Evolutionary conservation across 2,888 invertebrate species (phyloP), one percentile per base, ranked within the genome.

Genomic region (Pollenia amentaria): DNA sequence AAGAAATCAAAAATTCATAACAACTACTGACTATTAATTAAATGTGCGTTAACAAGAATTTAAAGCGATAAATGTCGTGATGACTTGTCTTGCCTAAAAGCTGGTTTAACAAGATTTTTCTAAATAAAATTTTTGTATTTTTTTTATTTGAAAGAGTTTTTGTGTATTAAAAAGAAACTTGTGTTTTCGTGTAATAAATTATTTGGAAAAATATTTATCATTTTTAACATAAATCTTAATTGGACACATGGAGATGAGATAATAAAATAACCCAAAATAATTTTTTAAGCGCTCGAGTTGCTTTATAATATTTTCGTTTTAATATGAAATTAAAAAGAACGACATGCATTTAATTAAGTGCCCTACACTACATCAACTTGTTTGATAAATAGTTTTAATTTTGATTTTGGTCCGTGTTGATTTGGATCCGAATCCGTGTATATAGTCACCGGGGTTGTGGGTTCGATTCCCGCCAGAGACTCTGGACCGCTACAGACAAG

Each of bases 141-240:
- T 53, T 44, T 53, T 65, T 44, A 40, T 57, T 78, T 46, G 48
- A 40, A 14, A 46, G 44, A 29, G 18, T 69, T 60, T 60, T 48
- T 29, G 14, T 8, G 9, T 69, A 12, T 57, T n/a, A 11, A 10
- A 60, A 60, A 40, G 21, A 44, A 82, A 51, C 55, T 60, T 75
- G 42, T 76, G 29, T 79, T 40, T 79, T 65, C 21, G 40, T 46
- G 40, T 78, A n/a, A 70, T 86, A 82, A 87, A 87, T 87, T 84
- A 83, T 46, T 69, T 18, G 29, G 6, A 40, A 48, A 69, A 69
- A 73, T 86, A 62, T 62, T 83, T 87, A 84, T 87, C 80, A 77
- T 87, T 76, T 84, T 62, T 57, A 80, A 67, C 84, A 87, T 87
- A 87, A 87, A 87, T 87, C 84, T 87, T 84, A 77, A 87, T 76